These are phyloP conservation scores for Paracentrotus lividus DNA, from an alignment of 53 echinoderm and acorn worm species.

Conservation along the genomic window DNA sequence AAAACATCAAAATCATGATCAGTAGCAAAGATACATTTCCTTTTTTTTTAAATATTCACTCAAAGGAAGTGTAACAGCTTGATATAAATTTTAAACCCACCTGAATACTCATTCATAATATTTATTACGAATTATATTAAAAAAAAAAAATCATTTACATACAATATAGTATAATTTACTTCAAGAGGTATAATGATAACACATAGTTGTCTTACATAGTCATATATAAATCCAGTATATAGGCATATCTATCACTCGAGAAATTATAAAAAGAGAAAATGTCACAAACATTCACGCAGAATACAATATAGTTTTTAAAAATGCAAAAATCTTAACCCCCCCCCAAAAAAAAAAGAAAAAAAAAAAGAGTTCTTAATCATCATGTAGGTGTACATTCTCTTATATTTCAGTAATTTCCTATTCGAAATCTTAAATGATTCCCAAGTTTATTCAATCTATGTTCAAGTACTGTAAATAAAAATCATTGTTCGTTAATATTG, in stretches of 20 bases:
- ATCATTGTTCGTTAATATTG: no score
- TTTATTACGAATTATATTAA: not conserved
- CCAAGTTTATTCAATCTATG: no score
- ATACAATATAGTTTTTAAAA: slow-evolving; percentile 7
- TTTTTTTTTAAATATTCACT: no score
- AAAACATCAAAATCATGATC: not conserved
- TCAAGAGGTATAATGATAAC: slow-evolving; percentile 38
- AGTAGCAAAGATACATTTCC: not conserved
- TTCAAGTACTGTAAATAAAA: no score
- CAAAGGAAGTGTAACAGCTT: not conserved
- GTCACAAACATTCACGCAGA: slow-evolving; percentile 43
- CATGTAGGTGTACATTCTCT: no score
- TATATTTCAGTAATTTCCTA: no score
- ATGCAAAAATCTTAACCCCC: no score
- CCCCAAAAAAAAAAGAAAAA: no score
- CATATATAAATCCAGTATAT: slow-evolving; percentile 29
- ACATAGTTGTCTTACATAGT: slow-evolving; percentile 34
- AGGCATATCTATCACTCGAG: not conserved
- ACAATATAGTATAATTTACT: slow-evolving; percentile 47
- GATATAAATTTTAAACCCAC: not conserved
- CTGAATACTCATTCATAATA: slow-evolving; percentile 21
- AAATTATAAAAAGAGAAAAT: not conserved
- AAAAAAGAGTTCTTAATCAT: no score
- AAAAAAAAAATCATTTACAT: slow-evolving; percentile 31
- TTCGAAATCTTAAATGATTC: no score